Base-by-base conservation (phyloP, 2,113 vertebrate genomes). In the Morone chrysops region DNA sequence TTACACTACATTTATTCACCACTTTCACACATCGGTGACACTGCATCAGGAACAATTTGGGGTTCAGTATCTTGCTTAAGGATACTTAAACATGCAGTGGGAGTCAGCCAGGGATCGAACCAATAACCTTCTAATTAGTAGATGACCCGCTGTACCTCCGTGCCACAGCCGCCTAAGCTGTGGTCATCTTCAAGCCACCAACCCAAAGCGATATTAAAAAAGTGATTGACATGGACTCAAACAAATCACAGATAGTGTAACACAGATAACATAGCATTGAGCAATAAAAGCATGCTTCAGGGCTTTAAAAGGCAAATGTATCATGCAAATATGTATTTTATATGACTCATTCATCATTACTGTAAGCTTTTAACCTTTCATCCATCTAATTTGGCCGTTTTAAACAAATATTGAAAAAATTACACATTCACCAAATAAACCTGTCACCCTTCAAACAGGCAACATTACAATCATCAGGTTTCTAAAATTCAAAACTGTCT, bases 341-440 rank as follows among this genome's bases (percentile, higher is more conserved):
- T 16, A 70, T 41, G 68, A 41, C 1, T 70, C 36, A 51, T 41
- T 60, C 17, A 48, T 18, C 48, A 50, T 45, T 50, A 18, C 50
- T 36, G 17, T 73, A 20, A 47, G 9, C 16, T 48, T 73, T 48
- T 60, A 41, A 20, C 61, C 11, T 38, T 48, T 56, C 43, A 31
- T 61, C 11, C 18, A 36, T 31, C 8, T 9, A 47, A 41, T 13
- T 20, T 54, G 5, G 8, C n/a, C n/a, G 13, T 41, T 65, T 25
- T 65, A 16, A 63, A 41, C 36, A 53, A 65, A 63, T 65, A 18
- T 20, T 54, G 16, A 18, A 40, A 48, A 17, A 54, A 41, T 54
- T 50, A 70, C 18, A n/a, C 50, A 16, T 22, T 54, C n/a, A 20
- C 38, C 48, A 75, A 50, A 75, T 73, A 48, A 60, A 60, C 50